These are phyloP conservation scores for Magallana gigas DNA, from an alignment of 1,140 invertebrate species.

Conservation along the genomic window DNA sequence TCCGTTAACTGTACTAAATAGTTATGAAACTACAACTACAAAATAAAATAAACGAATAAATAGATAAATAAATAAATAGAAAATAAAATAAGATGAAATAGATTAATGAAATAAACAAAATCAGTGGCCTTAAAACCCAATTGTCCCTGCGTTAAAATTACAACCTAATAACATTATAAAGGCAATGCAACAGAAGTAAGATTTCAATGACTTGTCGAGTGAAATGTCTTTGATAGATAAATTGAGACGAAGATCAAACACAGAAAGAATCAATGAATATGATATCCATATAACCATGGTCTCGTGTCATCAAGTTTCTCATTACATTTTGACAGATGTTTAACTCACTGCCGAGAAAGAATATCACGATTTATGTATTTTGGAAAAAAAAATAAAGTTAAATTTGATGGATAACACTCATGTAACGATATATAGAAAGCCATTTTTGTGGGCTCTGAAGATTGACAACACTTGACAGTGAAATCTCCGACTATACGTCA, in stretches of 20 bases:
- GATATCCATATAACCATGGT: background rate
- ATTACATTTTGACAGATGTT: slow-evolving; percentile 1
- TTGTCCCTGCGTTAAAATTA: too few species aligned
- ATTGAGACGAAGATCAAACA: too few species aligned
- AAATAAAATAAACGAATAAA: too few species aligned
- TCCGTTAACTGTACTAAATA: background rate
- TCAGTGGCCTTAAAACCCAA: too few species aligned
- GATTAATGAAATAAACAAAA: too few species aligned
- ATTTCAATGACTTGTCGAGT: too few species aligned
- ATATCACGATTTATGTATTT: background rate
- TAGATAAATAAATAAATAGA: too few species aligned
- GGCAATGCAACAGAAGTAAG: too few species aligned
- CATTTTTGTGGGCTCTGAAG: background rate
- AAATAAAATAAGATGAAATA: too few species aligned
- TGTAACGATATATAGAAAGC: background rate
- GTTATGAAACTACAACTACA: background rate
- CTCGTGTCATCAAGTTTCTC: background rate
- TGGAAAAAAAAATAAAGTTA: background rate
- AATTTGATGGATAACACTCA: background rate
- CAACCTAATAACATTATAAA: too few species aligned
- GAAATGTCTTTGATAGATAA: too few species aligned
- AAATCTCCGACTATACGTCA: background rate
- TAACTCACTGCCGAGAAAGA: background rate
- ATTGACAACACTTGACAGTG: background rate
- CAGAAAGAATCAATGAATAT: too few species aligned